phyloP scores from a whole-genome alignment of 2,797 vertebrate genomes.

The Hylomyscus alleni region DNA sequence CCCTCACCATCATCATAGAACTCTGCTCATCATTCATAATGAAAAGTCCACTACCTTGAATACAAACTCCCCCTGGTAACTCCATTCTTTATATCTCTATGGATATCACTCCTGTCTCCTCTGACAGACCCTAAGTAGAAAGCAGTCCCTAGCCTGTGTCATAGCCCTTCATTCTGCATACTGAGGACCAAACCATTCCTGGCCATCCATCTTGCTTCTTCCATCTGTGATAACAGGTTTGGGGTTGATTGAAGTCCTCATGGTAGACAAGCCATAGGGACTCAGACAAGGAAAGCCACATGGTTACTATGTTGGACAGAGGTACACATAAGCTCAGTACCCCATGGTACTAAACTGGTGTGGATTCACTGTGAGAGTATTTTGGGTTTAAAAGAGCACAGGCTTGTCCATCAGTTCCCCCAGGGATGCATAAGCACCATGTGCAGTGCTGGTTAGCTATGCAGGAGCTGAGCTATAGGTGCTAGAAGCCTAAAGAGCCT shows the following conservation, averaged over 20 bases:
- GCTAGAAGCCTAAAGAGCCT: accelerated
- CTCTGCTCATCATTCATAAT: neutral
- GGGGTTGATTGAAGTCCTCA: accelerated
- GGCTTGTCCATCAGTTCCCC: neutral
- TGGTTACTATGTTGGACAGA: neutral
- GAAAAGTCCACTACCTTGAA: neutral
- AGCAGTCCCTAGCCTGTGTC: neutral
- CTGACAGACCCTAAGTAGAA: neutral
- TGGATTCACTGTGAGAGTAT: neutral
- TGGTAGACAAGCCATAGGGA: accelerated
- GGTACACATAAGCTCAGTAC: accelerated
- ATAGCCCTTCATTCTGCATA: accelerated
- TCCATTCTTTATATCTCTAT: neutral
- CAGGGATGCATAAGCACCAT: accelerated
- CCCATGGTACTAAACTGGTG: neutral
- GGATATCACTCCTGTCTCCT: neutral
- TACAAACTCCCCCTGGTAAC: neutral
- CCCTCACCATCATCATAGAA: neutral
- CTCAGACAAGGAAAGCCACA: accelerated
- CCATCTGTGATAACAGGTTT: accelerated
- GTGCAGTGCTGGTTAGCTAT: accelerated
- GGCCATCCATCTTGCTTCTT: accelerated
- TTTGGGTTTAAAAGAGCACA: neutral
- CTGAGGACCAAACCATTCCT: too few relatives aligned
- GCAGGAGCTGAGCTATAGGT: accelerated